Conservation (phyloP, 2,113 vertebrate genomes). For the Emberiza fucata region DNA sequence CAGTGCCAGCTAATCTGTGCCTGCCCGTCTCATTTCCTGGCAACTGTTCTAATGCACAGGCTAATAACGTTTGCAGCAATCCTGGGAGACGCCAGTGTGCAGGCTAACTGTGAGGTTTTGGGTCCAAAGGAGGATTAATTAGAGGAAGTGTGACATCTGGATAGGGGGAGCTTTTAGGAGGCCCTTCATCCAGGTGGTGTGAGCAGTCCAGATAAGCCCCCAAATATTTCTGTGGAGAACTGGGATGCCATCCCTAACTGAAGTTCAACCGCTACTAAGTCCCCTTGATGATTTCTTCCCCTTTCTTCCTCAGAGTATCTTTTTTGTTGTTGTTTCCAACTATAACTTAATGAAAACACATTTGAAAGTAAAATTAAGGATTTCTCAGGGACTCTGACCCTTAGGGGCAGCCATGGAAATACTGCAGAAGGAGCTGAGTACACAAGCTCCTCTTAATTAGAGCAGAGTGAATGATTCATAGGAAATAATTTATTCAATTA, state of each 20-base stretch:
- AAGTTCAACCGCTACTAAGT: not conserved
- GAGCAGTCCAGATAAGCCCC: not conserved
- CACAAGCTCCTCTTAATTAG: conserved; percentile 57
- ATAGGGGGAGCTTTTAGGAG: not conserved
- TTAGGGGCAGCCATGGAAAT: conserved; percentile 46
- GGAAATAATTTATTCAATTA: conserved; percentile 68
- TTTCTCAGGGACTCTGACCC: conserved; percentile 58
- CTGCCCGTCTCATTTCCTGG: conserved; percentile 40
- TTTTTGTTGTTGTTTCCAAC: conserved; percentile 36
- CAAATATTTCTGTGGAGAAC: not conserved
- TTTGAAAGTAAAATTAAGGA: conserved; percentile 63
- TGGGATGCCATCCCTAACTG: not conserved
- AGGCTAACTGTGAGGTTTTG: not conserved
- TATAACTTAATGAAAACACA: conserved; percentile 54
- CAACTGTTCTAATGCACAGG: not conserved
- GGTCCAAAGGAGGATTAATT: conserved; percentile 16
- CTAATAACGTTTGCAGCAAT: conserved; percentile 26
- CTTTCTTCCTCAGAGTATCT: not conserved
- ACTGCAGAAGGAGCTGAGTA: conserved; percentile 42
- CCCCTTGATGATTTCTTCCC: not conserved
- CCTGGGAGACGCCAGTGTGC: not conserved
- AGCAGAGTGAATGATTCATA: conserved; percentile 54
- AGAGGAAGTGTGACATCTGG: not conserved
- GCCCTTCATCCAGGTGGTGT: not conserved
- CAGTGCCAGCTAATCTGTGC: not conserved